A percentile compares a stretch with the other conserved stretches of the same genome.
Evolutionary conservation across 1,140 invertebrate genomes (phyloP).

Genomic region (Nasonia vitripennis): DNA sequence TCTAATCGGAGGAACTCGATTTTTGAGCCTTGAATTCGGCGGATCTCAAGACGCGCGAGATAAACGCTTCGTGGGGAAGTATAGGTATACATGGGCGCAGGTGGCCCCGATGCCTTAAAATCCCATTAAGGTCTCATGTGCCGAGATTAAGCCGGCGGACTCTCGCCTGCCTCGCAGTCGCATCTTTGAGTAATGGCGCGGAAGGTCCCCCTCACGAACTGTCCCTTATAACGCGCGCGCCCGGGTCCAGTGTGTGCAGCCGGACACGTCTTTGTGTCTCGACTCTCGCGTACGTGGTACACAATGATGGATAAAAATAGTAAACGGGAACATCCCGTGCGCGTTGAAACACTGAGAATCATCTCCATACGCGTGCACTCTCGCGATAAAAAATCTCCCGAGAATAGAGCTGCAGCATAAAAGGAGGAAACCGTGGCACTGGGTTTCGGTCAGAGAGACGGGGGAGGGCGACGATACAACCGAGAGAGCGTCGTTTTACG

Average conservation of each 20-base stretch:
- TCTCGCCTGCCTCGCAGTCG: constrained; percentile 54
- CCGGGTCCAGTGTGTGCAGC: neutral
- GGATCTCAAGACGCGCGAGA: constrained; percentile 65
- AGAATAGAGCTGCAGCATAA: constrained; percentile 17
- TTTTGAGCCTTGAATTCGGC: constrained; percentile 24
- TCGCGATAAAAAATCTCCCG: neutral
- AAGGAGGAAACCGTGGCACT: constrained; percentile 40
- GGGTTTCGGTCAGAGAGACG: constrained; percentile 21
- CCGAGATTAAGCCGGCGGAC: constrained; percentile 73
- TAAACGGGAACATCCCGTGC: neutral
- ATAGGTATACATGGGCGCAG: constrained; percentile 61
- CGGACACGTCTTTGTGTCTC: neutral
- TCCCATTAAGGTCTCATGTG: constrained; percentile 76
- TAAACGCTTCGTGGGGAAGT: constrained; percentile 59
- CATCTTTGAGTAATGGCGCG: constrained; percentile 73
- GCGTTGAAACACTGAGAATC: neutral
- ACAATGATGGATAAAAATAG: neutral
- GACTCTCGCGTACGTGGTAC: neutral
- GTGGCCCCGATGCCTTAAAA: constrained; percentile 74
- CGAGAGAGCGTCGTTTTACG: constrained; percentile 19
- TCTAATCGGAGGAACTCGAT: constrained; percentile 5
- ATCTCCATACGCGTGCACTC: neutral
- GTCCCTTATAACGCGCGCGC: neutral
- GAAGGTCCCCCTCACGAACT: constrained; percentile 30
- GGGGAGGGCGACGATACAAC: neutral